phyloP scores from a whole-genome alignment of 1,140 invertebrate genomes.

The Pomacea maculata region DNA sequence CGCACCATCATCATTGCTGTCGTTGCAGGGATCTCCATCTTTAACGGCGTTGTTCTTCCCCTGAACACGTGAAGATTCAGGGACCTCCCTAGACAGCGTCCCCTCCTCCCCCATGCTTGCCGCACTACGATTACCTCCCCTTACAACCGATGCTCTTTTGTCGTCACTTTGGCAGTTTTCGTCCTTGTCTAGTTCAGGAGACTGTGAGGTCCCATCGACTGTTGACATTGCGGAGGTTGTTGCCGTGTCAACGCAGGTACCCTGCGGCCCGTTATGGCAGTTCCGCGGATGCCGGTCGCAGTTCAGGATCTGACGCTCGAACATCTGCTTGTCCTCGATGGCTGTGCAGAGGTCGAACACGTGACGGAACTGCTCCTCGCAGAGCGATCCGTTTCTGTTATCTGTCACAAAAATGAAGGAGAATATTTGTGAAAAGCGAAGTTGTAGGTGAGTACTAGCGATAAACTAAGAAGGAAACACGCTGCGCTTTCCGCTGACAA shows the following conservation, averaged over 20 bases:
- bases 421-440: neutral
- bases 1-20: conserved; percentile 8
- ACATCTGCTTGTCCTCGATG: conserved; percentile 23
- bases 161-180: conserved; percentile 10
- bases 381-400: conserved; percentile 8
- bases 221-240: neutral
- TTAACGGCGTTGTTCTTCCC: neutral
- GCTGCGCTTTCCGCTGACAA: neutral
- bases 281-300: conserved; percentile 15
- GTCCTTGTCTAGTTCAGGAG: conserved; percentile 2
- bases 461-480: neutral
- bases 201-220: neutral
- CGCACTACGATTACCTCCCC: neutral
- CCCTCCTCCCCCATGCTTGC: neutral
- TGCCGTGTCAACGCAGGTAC: neutral
- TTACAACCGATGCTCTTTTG: neutral
- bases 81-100: neutral
- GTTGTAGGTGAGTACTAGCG: neutral
- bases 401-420: conserved; percentile 11
- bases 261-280: conserved; percentile 10
- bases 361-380: conserved; percentile 20
- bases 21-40: conserved; percentile 18
- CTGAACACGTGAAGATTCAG: neutral
- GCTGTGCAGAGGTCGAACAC: conserved; percentile 6
- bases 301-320: conserved; percentile 16